Evolutionary conservation across 2,797 vertebrate species (phyloP), one percentile per base, ranked within the genome.

Genomic region (Pseudomugil tenellus): DNA sequence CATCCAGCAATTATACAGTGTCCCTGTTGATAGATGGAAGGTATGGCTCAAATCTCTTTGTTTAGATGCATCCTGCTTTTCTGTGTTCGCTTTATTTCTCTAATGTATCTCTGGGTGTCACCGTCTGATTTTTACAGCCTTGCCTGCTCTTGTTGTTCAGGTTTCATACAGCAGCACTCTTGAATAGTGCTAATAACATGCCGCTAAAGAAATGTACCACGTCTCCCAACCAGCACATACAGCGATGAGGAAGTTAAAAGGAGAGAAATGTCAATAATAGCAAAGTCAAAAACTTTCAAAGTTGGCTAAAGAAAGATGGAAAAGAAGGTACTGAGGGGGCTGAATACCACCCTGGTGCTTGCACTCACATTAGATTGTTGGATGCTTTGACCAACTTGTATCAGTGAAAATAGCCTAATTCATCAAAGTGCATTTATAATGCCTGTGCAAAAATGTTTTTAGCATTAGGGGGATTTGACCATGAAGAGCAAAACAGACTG

Each of bases 361-460:
- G 25, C 7, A 16, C 49, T 52, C 25, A 28, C 26, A 26, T 41
- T 32, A 34, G 26, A 17, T 41, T 49, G 17, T 48, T 41, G 21
- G 23, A 7, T 32, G 46, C 54, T 46, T 11, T 63, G 2, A 26
- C n/a, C 8, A 6, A 23, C 43, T 46, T 29, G 28, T n/a, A 46
- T 62, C 26, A 57, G 56, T 34, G 32, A 0, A 54, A 58, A 25
- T 48, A 49, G 32, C 41, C 4, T 62, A 32, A 39, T 58, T 74
- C 37, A 54, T 52, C 49, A 52, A 13, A 25, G 8, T 65, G 49
- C 21, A 43, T 71, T 57, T 35, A 13, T 67, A n/a, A 28, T 31
- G 35, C 53, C 41, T 54, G 16, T 64, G 60, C 72, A 41, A 66
- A 51, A 28, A 23, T 48, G 19, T 19, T 34, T 6, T 65, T 69